These are phyloP conservation scores for Eurystomus glaucurus DNA, from an alignment of 2,797 vertebrate species.

Conservation along the genomic window DNA sequence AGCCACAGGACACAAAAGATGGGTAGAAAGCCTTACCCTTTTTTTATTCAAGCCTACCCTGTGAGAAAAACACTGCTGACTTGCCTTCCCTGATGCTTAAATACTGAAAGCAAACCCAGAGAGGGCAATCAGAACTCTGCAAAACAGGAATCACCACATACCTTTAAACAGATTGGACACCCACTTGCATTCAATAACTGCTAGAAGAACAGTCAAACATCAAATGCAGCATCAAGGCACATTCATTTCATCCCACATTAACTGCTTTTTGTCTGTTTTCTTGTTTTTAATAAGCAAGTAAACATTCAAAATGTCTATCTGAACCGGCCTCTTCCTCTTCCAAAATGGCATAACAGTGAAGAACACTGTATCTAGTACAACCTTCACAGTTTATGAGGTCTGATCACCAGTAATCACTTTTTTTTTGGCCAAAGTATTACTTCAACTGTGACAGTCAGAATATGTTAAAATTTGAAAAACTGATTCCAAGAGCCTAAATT, in stretches of 20 bases:
- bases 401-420: neutral
- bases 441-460: neutral
- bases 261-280: too few relatives aligned
- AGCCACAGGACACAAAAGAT: neutral
- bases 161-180: neutral
- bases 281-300: neutral
- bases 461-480: neutral
- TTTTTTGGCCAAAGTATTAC: neutral
- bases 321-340: neutral
- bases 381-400: neutral
- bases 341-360: neutral
- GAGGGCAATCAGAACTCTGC: fast-evolving
- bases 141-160: neutral
- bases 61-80: neutral
- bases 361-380: neutral
- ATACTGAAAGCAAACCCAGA: neutral
- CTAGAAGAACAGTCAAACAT: neutral
- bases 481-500: neutral
- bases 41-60: neutral
- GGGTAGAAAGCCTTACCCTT: fast-evolving
- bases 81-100: neutral
- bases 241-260: neutral
- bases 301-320: neutral
- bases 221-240: neutral
- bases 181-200: neutral